Percentiles rank a stretch among this genome's conserved stretches.
These are phyloP conservation scores for Mythimna pallens DNA, from an alignment of 2,888 invertebrate genomes.

Conservation along the genomic window DNA sequence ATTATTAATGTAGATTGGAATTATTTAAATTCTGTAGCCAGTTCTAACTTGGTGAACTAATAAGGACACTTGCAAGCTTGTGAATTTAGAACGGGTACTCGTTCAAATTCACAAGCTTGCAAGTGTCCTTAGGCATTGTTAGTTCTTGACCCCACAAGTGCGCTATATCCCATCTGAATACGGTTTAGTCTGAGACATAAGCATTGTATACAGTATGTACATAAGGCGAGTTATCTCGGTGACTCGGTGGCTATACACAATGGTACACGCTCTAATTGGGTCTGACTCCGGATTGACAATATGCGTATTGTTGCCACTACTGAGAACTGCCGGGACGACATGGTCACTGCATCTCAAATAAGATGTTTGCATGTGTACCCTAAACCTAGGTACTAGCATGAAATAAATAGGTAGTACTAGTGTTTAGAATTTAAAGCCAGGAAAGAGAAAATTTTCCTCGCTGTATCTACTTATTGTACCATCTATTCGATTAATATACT, in stretches of 20 bases:
- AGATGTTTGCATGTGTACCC: slow-evolving; percentile 22
- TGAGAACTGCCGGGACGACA: background rate
- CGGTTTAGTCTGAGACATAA: background rate
- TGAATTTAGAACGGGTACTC: too few relatives aligned
- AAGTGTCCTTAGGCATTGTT: slow-evolving; percentile 3
- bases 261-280: slow-evolving; percentile 40
- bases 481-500: background rate
- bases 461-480: background rate
- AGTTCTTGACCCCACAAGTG: background rate
- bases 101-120: background rate
- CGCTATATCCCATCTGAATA: slow-evolving; percentile 8
- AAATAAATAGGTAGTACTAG: too few relatives aligned
- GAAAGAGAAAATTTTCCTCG: background rate
- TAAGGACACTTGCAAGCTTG: too few relatives aligned
- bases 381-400: too few relatives aligned
- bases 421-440: slow-evolving; percentile 1
- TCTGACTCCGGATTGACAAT: slow-evolving; percentile 40
- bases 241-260: slow-evolving; percentile 28
- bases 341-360: slow-evolving; percentile 45
- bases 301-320: slow-evolving; percentile 38
- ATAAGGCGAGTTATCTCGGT: slow-evolving; percentile 5
- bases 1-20: background rate
- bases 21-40: background rate
- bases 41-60: background rate
- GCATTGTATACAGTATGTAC: slow-evolving; percentile 9